These are phyloP conservation scores for Actenoides lindsayi DNA, from an alignment of 2,113 vertebrate species.

Conservation along the genomic window DNA sequence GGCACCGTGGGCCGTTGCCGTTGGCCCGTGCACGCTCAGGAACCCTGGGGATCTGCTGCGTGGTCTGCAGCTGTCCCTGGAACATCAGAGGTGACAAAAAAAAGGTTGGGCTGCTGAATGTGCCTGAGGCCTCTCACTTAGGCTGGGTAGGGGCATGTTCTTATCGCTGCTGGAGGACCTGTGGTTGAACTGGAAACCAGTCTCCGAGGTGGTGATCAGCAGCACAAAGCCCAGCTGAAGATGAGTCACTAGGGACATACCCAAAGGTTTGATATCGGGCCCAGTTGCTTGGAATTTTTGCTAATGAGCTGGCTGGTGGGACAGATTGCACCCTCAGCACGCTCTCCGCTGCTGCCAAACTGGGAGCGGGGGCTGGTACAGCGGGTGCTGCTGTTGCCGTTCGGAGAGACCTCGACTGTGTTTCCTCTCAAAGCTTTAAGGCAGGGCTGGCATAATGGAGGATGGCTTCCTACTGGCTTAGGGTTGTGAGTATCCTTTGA, in stretches of 20 bases:
- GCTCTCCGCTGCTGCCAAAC: not conserved
- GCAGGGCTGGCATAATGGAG: not conserved
- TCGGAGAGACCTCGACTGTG: not conserved
- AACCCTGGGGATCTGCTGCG: not conserved
- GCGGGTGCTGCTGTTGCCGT: not conserved
- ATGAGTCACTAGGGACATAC: not conserved
- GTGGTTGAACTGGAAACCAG: not conserved
- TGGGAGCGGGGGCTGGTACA: not conserved
- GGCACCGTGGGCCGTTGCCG: not conserved
- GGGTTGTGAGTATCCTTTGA: not conserved
- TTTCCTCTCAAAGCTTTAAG: not conserved
- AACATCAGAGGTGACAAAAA: not conserved
- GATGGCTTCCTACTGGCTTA: not conserved
- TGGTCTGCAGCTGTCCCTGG: fast-evolving
- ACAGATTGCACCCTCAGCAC: fast-evolving
- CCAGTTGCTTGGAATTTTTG: not conserved
- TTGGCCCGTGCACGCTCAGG: fast-evolving
- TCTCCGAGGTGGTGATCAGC: not conserved
- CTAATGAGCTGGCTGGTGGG: not conserved
- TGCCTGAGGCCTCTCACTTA: not conserved
- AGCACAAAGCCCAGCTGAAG: not conserved
- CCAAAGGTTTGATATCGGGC: not conserved
- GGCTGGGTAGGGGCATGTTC: too few species aligned
- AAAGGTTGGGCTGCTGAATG: not conserved
- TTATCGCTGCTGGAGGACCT: too few species aligned